phyloP scores from a whole-genome alignment of 2,888 invertebrate genomes.

The Minunthozetes semirufus region DNA sequence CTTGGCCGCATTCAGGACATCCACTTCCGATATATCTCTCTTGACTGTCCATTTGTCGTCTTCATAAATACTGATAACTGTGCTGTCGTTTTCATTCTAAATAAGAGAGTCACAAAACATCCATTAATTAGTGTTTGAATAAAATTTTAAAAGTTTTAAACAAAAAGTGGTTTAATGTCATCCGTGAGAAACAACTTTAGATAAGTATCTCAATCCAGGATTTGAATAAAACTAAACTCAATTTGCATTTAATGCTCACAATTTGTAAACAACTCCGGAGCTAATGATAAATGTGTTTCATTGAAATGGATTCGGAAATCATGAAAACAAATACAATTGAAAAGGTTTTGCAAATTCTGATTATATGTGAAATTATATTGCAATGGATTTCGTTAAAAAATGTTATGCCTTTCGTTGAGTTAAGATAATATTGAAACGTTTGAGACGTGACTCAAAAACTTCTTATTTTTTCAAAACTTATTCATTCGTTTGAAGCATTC shows the following conservation, averaged over 20 bases:
- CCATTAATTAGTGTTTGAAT: background rate
- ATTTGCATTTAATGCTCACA: background rate
- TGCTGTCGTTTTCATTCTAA: conserved; percentile 10
- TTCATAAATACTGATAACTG: conserved; percentile 17
- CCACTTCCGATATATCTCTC: background rate
- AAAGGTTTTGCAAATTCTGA: background rate
- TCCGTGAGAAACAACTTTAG: background rate
- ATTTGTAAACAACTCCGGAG: background rate
- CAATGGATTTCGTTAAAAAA: no score
- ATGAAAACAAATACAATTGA: background rate
- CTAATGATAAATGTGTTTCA: background rate
- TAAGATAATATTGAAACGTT: no score
- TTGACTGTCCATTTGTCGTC: conserved; percentile 8
- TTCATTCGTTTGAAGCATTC: no score
- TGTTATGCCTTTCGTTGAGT: no score
- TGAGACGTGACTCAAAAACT: no score
- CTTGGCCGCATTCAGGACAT: conserved; percentile 23
- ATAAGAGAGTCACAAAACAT: background rate
- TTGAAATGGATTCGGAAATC: background rate
- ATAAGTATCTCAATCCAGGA: background rate
- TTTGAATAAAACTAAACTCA: background rate
- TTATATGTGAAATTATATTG: background rate
- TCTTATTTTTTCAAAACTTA: no score
- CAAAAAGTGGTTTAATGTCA: background rate
- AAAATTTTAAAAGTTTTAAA: background rate